Base-by-base conservation (phyloP, 2,113 vertebrate species). In the Vidua macroura region DNA sequence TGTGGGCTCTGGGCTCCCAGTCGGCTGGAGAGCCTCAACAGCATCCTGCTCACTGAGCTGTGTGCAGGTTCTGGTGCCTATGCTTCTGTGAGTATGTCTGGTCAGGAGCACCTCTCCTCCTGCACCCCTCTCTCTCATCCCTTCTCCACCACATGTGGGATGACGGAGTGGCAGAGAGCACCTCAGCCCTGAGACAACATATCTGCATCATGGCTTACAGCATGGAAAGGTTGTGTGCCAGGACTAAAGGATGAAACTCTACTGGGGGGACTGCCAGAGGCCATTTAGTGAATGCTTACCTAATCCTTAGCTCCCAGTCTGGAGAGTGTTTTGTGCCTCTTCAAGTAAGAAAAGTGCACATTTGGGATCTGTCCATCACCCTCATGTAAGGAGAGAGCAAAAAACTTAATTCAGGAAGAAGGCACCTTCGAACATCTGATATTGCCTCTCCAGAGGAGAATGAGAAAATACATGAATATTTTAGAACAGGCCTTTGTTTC, bases 11-110 rank as follows among this genome's bases (percentile, higher is more conserved):
- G 2, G 16, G 20, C 20, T 77, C 17, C 20, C 25, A 31, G 11
- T 4, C 69, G 41, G 9, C 67, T 53, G 55, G 41, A 90, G 24
- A 53, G 15, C 28, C 49, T 56, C 15, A 43, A 27, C n/a, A 77
- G 33, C 67, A 75, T 30, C 20, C 56, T 27, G 62, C 4, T 2
- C 5, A 4, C 23, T 33, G 31, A 37, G 22, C 15, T 28, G 13
- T 0, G 1, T 22, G 7, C 21, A 13, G 11, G 23, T 28, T 14
- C 33, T 49, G 31, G 46, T 59, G 31, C 25, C 44, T 22, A 11
- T 0, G 0, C 15, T 53, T 67, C 46, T 1, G 1, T 12, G 35
- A 83, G 44, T 3, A 5, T 11, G 5, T 16, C 51, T 69, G 63
- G 24, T 55, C 27, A 67, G 46, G 8, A 78, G 27, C 31, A 66